Evolutionary conservation across 2,797 vertebrate genomes (phyloP), one percentile per base, ranked within the genome.

Genomic region (Phylloscopus collybita): DNA sequence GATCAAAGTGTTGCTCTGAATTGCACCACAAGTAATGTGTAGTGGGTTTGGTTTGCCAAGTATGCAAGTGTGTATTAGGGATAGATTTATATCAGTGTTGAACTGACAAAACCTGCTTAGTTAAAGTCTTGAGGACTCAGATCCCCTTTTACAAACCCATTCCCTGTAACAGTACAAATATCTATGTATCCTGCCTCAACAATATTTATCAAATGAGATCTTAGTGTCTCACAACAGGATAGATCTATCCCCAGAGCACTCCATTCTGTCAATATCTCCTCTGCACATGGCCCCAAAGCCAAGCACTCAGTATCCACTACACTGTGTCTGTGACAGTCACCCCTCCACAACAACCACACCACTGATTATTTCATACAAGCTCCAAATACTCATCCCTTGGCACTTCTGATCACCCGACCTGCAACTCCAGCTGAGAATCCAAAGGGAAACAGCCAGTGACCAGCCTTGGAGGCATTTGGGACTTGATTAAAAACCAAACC

Each of bases 1-100:
- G 73, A 84, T 88, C 82, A 83, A 92, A 95, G 25, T 40, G 38
- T 53, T 86, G 66, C 73, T 75, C 66, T 92, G 88, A 86, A 92
- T 60, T 86, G 72, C 53, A 92, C 44, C 80, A 79, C 18, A 47
- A 66, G 61, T 69, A 90, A 86, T 27, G 62, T 49, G 76, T 38
- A 66, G 22, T 40, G 42, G 18, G 23, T n/a, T 80, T 57, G 53
- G 44, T 40, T 67, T 1, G 1, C 53, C 53, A 57, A 49, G 23
- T 80, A 38, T 57, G 17, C 45, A 78, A 67, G 38, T 29, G 47
- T 13, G 10, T 61, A 69, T 40, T 50, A 91, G 27, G 81, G 93
- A 86, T 5, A 82, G 32, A 57, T 66, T 75, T n/a, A 18, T 32
- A 90, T 59, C 70, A 66, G 45, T 27, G 47, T 25, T 34, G n/a